These are phyloP conservation scores for Pseudococcus viburni DNA, from an alignment of 2,888 invertebrate genomes.

Conservation along the genomic window DNA sequence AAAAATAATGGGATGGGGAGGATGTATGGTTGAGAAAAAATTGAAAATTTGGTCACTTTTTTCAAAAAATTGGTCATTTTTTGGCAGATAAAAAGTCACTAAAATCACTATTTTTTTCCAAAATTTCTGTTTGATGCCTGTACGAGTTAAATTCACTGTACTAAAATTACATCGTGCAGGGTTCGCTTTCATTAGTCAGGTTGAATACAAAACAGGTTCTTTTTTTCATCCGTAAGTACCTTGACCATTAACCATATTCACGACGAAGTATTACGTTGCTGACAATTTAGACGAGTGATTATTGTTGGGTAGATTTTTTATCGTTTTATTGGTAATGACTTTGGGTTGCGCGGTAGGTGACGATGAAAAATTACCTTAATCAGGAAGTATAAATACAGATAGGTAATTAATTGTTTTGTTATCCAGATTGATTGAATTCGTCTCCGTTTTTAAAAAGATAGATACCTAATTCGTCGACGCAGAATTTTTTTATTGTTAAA, in stretches of 20 bases:
- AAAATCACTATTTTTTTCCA: too few species aligned
- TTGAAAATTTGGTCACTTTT: too few species aligned
- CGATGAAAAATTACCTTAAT: constrained; percentile 31
- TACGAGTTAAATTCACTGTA: too few species aligned
- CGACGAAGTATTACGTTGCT: background rate
- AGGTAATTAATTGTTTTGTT: constrained; percentile 13
- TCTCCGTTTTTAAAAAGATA: background rate
- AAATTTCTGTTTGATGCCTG: too few species aligned
- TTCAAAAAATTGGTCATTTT: too few species aligned
- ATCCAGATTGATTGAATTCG: constrained; percentile 12
- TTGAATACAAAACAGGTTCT: background rate
- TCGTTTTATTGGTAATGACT: constrained; percentile 31
- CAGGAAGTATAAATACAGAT: background rate
- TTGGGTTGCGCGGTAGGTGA: constrained; percentile 17
- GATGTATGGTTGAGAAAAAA: too few species aligned
- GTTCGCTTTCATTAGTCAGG: background rate
- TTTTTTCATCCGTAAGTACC: background rate
- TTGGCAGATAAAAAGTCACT: too few species aligned
- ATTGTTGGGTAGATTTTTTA: background rate
- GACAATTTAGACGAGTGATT: background rate
- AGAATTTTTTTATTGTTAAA: background rate
- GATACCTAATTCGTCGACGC: background rate
- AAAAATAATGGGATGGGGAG: too few species aligned
- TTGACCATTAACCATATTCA: background rate
- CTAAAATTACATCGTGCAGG: too few species aligned